A percentile compares a stretch with the other conserved stretches of the same genome.
Evolutionary conservation across 2,888 invertebrate species (phyloP).

Genomic region (Tortricodes alternella): DNA sequence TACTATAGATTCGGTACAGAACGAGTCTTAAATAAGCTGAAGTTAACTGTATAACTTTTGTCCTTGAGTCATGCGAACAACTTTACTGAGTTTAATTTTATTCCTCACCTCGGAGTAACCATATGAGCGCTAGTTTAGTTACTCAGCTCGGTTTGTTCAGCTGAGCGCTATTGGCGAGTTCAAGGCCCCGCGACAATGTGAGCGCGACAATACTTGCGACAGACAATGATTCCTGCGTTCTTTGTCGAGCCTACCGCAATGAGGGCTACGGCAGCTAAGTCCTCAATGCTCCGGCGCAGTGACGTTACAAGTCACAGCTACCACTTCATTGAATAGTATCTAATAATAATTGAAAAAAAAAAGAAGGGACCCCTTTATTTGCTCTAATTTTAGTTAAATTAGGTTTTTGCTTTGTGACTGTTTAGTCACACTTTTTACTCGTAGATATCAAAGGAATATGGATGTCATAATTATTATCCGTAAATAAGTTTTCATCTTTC

Average conservation of each 20-base stretch:
- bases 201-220: constrained; percentile 3
- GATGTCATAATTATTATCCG: too few species aligned
- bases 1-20: constrained; percentile 8
- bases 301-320: not conserved
- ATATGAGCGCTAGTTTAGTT: constrained; percentile 1
- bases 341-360: too few species aligned
- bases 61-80: not conserved
- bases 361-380: too few species aligned
- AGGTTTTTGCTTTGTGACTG: too few species aligned
- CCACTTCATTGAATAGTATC: too few species aligned
- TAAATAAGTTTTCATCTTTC: too few species aligned
- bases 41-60: not conserved
- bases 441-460: too few species aligned
- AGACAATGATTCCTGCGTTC: constrained; percentile 37
- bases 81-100: not conserved
- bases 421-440: too few species aligned
- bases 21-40: not conserved
- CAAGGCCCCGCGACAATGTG: constrained; percentile 67
- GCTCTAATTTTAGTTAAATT: too few species aligned
- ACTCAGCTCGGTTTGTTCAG: constrained; percentile 42
- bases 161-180: constrained; percentile 57
- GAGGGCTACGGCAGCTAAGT: constrained; percentile 27
- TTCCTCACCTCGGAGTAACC: constrained; percentile 10
- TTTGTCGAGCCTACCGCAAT: constrained; percentile 36
- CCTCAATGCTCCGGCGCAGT: constrained; percentile 10